Percentiles rank a stretch among this genome's conserved stretches.
Conservation (phyloP, 1,140 invertebrate species). For the Acyrthosiphon pisum region DNA sequence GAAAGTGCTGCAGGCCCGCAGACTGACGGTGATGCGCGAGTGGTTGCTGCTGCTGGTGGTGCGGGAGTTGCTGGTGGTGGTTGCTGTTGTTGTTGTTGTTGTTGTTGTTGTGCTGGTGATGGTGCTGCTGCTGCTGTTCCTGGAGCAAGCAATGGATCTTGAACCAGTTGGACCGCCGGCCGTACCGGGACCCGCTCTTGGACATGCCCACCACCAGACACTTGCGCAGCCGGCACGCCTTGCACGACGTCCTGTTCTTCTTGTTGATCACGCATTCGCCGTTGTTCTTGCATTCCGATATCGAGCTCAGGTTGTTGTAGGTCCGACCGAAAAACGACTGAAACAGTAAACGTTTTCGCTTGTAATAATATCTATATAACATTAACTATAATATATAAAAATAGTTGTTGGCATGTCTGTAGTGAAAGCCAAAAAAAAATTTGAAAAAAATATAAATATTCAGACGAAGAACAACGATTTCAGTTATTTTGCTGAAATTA, state of each 20-base stretch:
- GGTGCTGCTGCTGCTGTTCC: slow-evolving; percentile 77
- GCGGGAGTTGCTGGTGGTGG: slow-evolving; percentile 61
- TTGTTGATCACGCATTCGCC: slow-evolving; percentile 94
- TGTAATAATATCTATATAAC: too few species aligned
- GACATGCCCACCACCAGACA: slow-evolving; percentile 94
- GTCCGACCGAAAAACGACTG: slow-evolving; percentile 97
- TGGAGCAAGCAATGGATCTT: slow-evolving; percentile 91
- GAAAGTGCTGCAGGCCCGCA: slow-evolving; percentile 43
- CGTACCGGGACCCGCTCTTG: slow-evolving; percentile 89
- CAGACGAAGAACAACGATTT: not conserved
- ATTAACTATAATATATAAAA: too few species aligned
- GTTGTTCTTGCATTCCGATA: slow-evolving; percentile 92
- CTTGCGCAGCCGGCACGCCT: slow-evolving; percentile 90
- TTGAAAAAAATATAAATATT: not conserved
- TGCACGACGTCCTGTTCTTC: slow-evolving; percentile 94
- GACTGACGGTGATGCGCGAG: not conserved
- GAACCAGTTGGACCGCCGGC: slow-evolving; percentile 91
- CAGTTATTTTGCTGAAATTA: not conserved
- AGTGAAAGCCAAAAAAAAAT: not conserved
- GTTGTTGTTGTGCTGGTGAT: slow-evolving; percentile 54
- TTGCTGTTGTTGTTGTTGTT: slow-evolving; percentile 61
- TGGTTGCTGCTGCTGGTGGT: slow-evolving; percentile 25
- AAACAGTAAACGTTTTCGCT: slow-evolving; percentile 64
- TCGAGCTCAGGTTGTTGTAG: slow-evolving; percentile 90
- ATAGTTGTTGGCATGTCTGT: too few species aligned